phyloP scores from a whole-genome alignment of 2,797 vertebrate species.

The Melanotaenia nigrans region DNA sequence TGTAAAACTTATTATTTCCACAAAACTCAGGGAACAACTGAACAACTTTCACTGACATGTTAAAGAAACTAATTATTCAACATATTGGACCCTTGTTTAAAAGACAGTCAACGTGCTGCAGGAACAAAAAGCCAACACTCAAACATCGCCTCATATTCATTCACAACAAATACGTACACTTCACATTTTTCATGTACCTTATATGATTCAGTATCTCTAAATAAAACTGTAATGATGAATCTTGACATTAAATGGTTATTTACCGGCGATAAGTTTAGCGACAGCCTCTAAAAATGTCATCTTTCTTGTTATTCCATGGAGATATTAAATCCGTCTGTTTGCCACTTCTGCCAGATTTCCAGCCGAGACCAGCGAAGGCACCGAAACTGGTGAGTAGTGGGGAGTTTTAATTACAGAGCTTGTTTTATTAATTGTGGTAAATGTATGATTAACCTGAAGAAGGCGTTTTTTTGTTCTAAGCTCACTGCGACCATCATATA shows the following conservation, averaged over 20 bases:
- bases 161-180: too few relatives aligned
- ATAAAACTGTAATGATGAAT: neutral
- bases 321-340: neutral
- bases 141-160: neutral
- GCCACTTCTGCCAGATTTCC: neutral
- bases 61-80: neutral
- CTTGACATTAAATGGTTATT: too few relatives aligned
- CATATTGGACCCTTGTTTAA: neutral
- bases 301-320: neutral
- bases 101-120: neutral
- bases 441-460: too few relatives aligned
- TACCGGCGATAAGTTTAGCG: neutral
- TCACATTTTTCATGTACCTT: neutral
- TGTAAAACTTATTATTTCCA: neutral
- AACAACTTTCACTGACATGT: neutral
- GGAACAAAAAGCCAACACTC: neutral
- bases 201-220: neutral
- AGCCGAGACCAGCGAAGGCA: too few relatives aligned
- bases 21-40: neutral
- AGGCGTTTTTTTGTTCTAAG: neutral
- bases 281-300: fast-evolving
- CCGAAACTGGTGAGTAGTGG: too few relatives aligned
- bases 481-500: neutral
- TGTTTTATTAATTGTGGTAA: too few relatives aligned
- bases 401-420: too few relatives aligned